A percentile compares a stretch with the other conserved stretches of the same genome.
These are phyloP conservation scores for Carassius carassius DNA, from an alignment of 2,113 vertebrate genomes.

Conservation along the genomic window DNA sequence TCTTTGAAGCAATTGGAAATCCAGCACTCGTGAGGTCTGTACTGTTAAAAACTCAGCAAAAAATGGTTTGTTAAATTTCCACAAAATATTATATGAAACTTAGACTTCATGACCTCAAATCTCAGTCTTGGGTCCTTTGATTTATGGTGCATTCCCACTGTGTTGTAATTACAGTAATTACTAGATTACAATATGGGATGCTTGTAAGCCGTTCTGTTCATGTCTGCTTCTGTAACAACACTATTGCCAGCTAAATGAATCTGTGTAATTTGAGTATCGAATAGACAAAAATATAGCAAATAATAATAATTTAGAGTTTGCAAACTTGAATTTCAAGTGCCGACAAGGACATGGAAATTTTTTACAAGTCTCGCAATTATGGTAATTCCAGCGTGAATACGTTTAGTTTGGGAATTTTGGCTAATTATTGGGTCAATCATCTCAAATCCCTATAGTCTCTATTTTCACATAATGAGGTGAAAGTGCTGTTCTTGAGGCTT, in stretches of 20 bases:
- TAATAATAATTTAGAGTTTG: neutral
- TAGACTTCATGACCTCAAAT: neutral
- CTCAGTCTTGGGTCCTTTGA: neutral
- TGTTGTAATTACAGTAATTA: neutral
- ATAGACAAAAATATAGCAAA: neutral
- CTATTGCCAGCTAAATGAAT: neutral
- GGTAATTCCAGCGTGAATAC: neutral
- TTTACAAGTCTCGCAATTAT: neutral
- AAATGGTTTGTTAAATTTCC: slow-evolving; percentile 1
- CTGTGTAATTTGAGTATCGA: neutral
- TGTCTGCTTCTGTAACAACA: neutral
- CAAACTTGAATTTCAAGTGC: neutral
- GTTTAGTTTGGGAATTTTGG: slow-evolving; percentile 12
- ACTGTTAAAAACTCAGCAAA: slow-evolving; percentile 12
- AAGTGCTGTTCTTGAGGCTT: slow-evolving; percentile 8
- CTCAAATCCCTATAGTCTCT: slow-evolving; percentile 12
- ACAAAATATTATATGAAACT: neutral
- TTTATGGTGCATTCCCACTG: neutral
- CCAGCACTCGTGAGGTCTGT: neutral
- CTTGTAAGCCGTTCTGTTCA: neutral
- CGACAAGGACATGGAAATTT: neutral
- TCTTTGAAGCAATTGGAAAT: neutral
- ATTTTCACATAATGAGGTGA: slow-evolving; percentile 30
- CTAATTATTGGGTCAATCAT: slow-evolving; percentile 18
- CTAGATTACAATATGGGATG: neutral